A percentile compares a stretch with the other conserved stretches of the same genome.
Evolutionary conservation across 2,888 invertebrate genomes (phyloP).

Genomic region (Euzophera pinguis): DNA sequence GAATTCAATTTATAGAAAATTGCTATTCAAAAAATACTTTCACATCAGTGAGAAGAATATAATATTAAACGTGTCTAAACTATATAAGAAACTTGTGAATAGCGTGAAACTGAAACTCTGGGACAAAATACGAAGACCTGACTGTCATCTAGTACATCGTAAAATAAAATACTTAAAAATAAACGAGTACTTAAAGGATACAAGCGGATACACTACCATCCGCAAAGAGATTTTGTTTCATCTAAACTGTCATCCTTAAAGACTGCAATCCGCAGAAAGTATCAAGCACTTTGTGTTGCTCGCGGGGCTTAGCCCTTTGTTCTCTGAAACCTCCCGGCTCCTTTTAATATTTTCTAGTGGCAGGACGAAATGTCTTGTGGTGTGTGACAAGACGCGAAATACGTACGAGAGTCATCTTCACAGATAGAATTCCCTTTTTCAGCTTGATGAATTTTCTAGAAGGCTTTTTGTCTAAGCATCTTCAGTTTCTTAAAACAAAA

Average conservation of each 20-base stretch:
- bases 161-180: not conserved
- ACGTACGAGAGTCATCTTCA: slow-evolving; percentile 21
- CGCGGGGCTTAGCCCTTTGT: slow-evolving; percentile 66
- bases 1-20: too few species aligned
- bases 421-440: slow-evolving; percentile 13
- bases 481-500: too few species aligned
- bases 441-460: slow-evolving; percentile 2
- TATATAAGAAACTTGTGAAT: too few species aligned
- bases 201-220: slow-evolving; percentile 28
- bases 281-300: slow-evolving; percentile 64
- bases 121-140: too few species aligned
- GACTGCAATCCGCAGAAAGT: slow-evolving; percentile 54
- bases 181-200: slow-evolving; percentile 22
- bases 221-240: slow-evolving; percentile 50
- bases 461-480: too few species aligned
- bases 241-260: slow-evolving; percentile 58
- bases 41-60: too few species aligned
- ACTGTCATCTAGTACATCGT: not conserved
- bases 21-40: too few species aligned
- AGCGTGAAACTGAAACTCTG: too few species aligned
- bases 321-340: slow-evolving; percentile 57
- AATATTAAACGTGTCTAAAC: too few species aligned
- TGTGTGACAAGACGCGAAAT: slow-evolving; percentile 24
- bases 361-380: slow-evolving; percentile 54
- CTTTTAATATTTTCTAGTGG: slow-evolving; percentile 67